Base-by-base conservation (phyloP, 35 echinoderm and acorn worm genomes). In the Hemicentrotus pulcherrimus region DNA sequence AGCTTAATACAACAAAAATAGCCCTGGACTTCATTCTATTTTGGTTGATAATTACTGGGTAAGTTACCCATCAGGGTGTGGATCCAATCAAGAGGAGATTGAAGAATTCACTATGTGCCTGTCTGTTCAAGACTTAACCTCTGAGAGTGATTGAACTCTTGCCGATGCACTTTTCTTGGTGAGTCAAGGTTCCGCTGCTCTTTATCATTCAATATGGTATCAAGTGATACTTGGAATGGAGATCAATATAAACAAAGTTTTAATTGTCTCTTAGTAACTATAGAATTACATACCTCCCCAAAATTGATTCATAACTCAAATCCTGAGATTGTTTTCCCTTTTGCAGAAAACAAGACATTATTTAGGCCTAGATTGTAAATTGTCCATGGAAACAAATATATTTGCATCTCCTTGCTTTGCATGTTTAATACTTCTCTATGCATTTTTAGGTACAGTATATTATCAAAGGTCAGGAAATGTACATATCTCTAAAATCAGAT, bases 1-100 rank as follows among this genome's bases (percentile, higher is more conserved):
- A 24, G 65, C 65, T 78, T 78, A 28, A 78, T 78, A 78, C 65
- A 78, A 78, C 65, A 78, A 78, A 78, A 78, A 78, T 78, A 78
- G 65, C 65, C 65, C 61, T 24, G 4, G 22, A 28, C 22, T 78
- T 22, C 16, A 22, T 78, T 78, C 65, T 78, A 78, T 78, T 78
- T 78, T 78, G 65, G 65, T 78, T 78, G 65, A 78, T 78, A 78
- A 78, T 78, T 78, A 78, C 65, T 78, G 18, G 19, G 65, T 78
- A 8, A 78, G n/a, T 78, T 78, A 78, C 28, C 65, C 65, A 78
- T 22, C 65, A 78, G 65, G 65, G 65, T 78, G 65, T 78, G 65
- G 65, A 78, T 78, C 28, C 65, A 78, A 78, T 78, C 65, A 78
- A 78, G 19, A 6, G 0, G 65, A 78, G 22, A 78, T 78, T 78